Conservation (phyloP, 2,113 vertebrate genomes). For the Daboia siamensis region DNA sequence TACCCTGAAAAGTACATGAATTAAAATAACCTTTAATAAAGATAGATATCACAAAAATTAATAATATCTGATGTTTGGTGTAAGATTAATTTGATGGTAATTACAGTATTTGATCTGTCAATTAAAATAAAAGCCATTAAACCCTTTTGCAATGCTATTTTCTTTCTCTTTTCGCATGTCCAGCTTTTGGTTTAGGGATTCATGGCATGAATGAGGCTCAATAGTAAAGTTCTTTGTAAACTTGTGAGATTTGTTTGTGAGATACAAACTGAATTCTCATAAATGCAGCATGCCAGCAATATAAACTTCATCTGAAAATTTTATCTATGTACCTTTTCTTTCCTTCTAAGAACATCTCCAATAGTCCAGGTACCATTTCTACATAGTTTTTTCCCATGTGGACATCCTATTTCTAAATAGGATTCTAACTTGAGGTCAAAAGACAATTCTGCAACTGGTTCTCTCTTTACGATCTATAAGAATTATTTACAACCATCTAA, state of each 20-base stretch:
- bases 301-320: background rate
- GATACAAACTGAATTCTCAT: background rate
- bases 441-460: background rate
- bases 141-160: background rate
- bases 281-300: background rate
- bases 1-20: background rate
- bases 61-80: background rate
- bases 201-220: background rate
- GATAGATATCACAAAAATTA: background rate
- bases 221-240: background rate
- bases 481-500: background rate
- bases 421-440: background rate
- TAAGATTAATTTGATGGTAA: background rate
- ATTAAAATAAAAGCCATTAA: background rate
- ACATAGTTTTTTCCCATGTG: too few species aligned
- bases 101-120: background rate
- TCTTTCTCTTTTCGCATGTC: background rate
- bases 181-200: background rate
- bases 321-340: background rate
- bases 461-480: background rate
- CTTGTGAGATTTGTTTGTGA: background rate
- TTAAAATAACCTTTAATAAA: background rate
- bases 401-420: background rate
- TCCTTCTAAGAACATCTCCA: background rate
- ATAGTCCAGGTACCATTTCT: background rate